Base-by-base conservation (phyloP, 1,140 invertebrate species). In the Bombus huntii region DNA sequence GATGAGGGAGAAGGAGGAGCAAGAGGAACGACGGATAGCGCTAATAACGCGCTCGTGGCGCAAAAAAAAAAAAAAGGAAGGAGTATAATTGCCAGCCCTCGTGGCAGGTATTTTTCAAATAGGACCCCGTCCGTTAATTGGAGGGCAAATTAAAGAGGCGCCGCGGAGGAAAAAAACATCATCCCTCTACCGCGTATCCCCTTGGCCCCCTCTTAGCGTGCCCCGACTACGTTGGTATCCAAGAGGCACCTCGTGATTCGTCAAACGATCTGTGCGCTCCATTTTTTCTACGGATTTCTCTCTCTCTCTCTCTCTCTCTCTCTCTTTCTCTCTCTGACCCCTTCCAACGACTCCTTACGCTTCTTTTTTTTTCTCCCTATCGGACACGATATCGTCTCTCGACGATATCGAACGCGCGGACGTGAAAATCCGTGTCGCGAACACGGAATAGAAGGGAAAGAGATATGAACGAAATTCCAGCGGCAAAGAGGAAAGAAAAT, bases 91-190 rank as follows among this genome's bases (percentile, higher is more conserved):
- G 91, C 91, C 91, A 92, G 86, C 87, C 87, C 89, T 92, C 91
- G 88, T 90, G 90, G 88, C 86, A 89, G 87, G 87, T 89, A 88
- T 91, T 92, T 92, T 91, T 90, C 91, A 92, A 92, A 92, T 92
- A 91, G 91, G 87, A 92, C 88, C 89, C 89, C 88, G 90, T 88
- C 85, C 91, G 91, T 92, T 92, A 92, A 92, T 92, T 92, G 91
- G 91, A 92, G 89, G 90, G 91, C 90, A 91, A 92, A 92, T 92
- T 92, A 92, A 92, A 92, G 89, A 92, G 91, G 91, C 88, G 87
- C 89, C 90, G 89, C 85, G 81, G 86, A 91, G 89, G 84, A 91
- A 89, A 91, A 90, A 90, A 90, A 90, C 89, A 90, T 90, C 89
- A 82, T 90, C 62, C 89, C 79, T 65, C 76, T 75, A 10, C 71